Evolutionary conservation across 2,888 invertebrate genomes (phyloP).

Genomic region (Oscheius sp.): DNA sequence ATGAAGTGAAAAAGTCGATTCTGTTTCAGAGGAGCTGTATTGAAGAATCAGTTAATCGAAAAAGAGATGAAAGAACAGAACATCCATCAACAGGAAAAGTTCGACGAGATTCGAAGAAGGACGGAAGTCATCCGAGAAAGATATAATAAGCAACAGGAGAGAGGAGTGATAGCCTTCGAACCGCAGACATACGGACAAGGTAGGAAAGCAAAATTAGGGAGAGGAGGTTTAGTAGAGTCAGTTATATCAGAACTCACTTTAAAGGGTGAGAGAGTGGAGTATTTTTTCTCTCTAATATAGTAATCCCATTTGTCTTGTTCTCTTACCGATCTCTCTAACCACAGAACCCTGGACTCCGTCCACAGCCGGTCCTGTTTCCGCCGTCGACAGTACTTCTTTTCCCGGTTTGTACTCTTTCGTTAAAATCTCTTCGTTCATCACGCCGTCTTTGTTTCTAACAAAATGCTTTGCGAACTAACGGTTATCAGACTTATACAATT

Average conservation of each 20-base stretch:
- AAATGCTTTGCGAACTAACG: slow-evolving; percentile 7
- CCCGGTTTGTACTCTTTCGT: slow-evolving; percentile 14
- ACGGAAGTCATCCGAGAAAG: slow-evolving; percentile 84
- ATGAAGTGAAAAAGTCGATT: neutral
- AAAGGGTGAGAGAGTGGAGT: slow-evolving; percentile 5
- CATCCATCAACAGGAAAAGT: slow-evolving; percentile 83
- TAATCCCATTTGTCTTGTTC: neutral
- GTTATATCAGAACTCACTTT: neutral
- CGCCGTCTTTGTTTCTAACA: slow-evolving; percentile 9
- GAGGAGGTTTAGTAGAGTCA: neutral
- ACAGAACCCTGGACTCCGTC: slow-evolving; percentile 23
- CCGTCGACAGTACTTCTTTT: slow-evolving; percentile 7
- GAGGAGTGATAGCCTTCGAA: slow-evolving; percentile 43
- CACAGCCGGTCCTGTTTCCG: neutral
- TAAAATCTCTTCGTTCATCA: neutral
- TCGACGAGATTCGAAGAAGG: slow-evolving; percentile 91
- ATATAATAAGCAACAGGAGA: slow-evolving; percentile 56
- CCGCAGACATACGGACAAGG: slow-evolving; percentile 67
- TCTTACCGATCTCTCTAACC: neutral
- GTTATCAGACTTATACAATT: too few relatives aligned
- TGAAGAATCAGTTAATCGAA: slow-evolving; percentile 88
- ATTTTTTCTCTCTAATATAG: neutral
- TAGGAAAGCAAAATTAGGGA: too few relatives aligned
- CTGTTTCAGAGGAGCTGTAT: slow-evolving; percentile 83
- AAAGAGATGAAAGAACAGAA: slow-evolving; percentile 89